Base-by-base conservation (phyloP, 92 coral and sea anemone genomes). In the Nematostella vectensis region DNA sequence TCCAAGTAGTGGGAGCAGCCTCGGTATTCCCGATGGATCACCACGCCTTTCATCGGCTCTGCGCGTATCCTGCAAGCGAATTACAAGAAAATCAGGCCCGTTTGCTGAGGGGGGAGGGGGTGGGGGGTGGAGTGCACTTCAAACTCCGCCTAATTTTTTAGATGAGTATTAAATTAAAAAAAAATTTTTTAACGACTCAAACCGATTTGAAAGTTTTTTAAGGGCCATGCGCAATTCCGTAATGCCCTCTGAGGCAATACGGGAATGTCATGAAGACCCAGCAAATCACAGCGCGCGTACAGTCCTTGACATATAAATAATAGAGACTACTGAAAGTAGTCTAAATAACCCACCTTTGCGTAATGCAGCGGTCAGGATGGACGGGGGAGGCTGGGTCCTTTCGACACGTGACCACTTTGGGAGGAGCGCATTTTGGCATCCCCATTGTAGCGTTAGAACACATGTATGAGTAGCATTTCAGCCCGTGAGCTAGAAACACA, bases 341-440 rank as follows among this genome's bases (percentile, higher is more conserved):
- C n/a, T n/a, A n/a, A n/a, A n/a, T n/a, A n/a, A n/a, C n/a, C n/a
- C 42, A 66, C 72, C 72, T 66, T 28, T 66, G 62, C 12, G 53
- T 66, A 47, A 66, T 55, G 50, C 82, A 76, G 24, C 71, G 68
- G 62, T 63, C 61, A 11, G 58, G 59, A 16, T 52, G 58, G 0
- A 54, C 47, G 38, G 48, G 70, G 26, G 29, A 62, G 19, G 60
- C 51, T 20, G 55, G 62, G 11, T 68, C 67, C 47, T 26, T 36
- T 23, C 25, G 11, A 39, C 82, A 76, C 27, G 73, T 58, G 39
- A 59, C 67, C 0, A 48, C 19, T 9, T 50, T 51, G 33, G 72
- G 72, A 27, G 72, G 72, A 18, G 72, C 27, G 48, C 72, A 66
- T 26, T 54, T n/a, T 3, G 72, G 72, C 4, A 9, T 26, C 43